A percentile compares a stretch with the other conserved stretches of the same genome.
phyloP scores from a whole-genome alignment of 2,113 vertebrate species.

The Neotoma lepida region DNA sequence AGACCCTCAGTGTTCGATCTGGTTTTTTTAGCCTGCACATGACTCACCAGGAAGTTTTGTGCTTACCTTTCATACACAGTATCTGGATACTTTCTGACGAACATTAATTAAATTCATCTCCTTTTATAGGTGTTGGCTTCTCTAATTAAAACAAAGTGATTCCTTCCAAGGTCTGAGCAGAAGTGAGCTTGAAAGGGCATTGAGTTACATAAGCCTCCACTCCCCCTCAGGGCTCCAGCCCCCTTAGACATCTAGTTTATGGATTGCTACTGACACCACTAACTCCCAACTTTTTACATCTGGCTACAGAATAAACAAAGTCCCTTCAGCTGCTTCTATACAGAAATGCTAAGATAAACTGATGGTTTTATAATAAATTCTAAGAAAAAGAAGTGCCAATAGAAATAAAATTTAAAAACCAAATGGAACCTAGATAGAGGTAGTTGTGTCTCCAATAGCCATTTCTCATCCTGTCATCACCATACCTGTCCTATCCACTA shows the following conservation, averaged over 20 bases:
- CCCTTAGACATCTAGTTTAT: neutral
- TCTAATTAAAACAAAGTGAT: slow-evolving; percentile 57
- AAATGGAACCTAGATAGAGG: neutral
- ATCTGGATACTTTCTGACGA: slow-evolving; percentile 28
- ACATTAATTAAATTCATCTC: slow-evolving; percentile 49
- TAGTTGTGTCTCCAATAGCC: neutral
- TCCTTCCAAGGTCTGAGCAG: slow-evolving; percentile 46
- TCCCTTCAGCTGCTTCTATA: neutral
- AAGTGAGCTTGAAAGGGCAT: neutral
- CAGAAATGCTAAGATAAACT: slow-evolving; percentile 26
- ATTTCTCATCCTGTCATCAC: neutral
- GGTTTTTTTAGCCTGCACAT: neutral
- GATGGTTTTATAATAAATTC: slow-evolving; percentile 54
- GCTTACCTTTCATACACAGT: slow-evolving; percentile 41
- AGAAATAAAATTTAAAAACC: neutral
- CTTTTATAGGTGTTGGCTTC: slow-evolving; percentile 45
- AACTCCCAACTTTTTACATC: neutral
- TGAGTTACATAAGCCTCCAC: neutral
- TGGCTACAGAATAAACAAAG: neutral
- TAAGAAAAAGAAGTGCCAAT: neutral
- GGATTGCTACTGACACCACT: neutral
- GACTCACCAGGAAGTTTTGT: neutral
- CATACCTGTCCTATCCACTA: neutral
- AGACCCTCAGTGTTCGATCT: neutral
- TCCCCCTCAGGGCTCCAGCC: neutral